Percentiles rank a stretch among this genome's conserved stretches.
Conservation (phyloP, 2,113 vertebrate species). For the Nycticorax nycticorax region DNA sequence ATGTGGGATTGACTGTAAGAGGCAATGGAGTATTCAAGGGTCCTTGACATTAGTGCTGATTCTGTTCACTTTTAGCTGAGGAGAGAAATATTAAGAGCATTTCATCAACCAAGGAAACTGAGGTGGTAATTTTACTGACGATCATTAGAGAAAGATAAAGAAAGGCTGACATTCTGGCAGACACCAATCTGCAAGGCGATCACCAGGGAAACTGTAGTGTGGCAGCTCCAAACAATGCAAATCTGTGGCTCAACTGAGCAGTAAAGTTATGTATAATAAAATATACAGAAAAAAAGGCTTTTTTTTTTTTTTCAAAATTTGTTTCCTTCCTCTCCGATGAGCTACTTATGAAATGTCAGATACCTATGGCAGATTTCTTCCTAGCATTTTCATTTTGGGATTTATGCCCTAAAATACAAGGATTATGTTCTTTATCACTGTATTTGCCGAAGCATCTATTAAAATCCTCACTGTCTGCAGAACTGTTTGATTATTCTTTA, state of each 20-base stretch:
- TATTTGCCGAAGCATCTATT: background rate
- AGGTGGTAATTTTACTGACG: background rate
- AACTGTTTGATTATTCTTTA: background rate
- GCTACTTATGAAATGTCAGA: background rate
- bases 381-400: background rate
- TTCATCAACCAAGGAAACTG: background rate
- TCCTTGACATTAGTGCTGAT: background rate
- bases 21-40: background rate
- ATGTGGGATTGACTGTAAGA: background rate
- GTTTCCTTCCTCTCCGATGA: background rate
- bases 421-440: background rate
- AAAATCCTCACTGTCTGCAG: background rate
- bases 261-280: background rate
- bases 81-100: background rate
- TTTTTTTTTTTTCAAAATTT: background rate
- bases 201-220: background rate
- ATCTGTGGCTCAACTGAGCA: background rate
- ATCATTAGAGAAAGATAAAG: background rate
- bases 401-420: background rate
- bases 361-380: background rate
- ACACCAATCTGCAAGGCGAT: background rate
- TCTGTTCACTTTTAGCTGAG: background rate
- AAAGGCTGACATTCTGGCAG: background rate
- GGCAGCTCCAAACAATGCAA: background rate
- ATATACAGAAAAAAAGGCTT: background rate